Evolutionary conservation across 37 sponge, comb jelly and placozoan genomes (phyloP).

Genomic region (Dysidea cf. avara): DNA sequence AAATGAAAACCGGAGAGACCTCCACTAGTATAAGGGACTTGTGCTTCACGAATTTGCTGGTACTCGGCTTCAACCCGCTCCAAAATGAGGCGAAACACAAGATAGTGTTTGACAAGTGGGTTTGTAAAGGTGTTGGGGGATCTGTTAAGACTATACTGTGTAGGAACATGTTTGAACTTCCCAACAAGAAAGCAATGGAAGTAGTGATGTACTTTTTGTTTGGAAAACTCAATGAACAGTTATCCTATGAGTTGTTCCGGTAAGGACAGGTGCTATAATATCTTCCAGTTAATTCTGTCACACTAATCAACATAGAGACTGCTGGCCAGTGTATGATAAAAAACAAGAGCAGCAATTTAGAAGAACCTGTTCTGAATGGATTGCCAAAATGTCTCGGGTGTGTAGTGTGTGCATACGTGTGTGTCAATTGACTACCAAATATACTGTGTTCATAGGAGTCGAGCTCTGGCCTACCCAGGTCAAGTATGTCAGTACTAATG

Average conservation of each 20-base stretch:
- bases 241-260: constrained; percentile 69
- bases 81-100: constrained; percentile 57
- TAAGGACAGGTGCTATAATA: neutral
- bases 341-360: constrained; percentile 85
- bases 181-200: constrained; percentile 85
- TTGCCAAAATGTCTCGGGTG: constrained; percentile 70
- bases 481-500: constrained; percentile 51
- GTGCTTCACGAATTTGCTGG: constrained; percentile 70
- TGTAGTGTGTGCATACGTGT: neutral
- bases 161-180: constrained; percentile 67
- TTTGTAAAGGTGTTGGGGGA: neutral
- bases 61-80: constrained; percentile 70
- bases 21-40: constrained; percentile 14
- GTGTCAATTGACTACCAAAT: neutral
- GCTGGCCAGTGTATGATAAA: constrained; percentile 89
- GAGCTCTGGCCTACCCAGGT: constrained; percentile 46
- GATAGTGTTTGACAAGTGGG: constrained; percentile 45
- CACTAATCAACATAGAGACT: constrained; percentile 58
- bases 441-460: constrained; percentile 47
- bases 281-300: too few species aligned
- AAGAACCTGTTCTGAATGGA: constrained; percentile 61
- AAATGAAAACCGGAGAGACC: too few species aligned
- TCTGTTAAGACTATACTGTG: neutral
- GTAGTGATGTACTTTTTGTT: constrained; percentile 76
- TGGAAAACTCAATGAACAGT: constrained; percentile 48